Percentiles rank a stretch among this genome's conserved stretches.
phyloP scores from a whole-genome alignment of 92 coral and sea anemone species.

The Diadumene lineata region DNA sequence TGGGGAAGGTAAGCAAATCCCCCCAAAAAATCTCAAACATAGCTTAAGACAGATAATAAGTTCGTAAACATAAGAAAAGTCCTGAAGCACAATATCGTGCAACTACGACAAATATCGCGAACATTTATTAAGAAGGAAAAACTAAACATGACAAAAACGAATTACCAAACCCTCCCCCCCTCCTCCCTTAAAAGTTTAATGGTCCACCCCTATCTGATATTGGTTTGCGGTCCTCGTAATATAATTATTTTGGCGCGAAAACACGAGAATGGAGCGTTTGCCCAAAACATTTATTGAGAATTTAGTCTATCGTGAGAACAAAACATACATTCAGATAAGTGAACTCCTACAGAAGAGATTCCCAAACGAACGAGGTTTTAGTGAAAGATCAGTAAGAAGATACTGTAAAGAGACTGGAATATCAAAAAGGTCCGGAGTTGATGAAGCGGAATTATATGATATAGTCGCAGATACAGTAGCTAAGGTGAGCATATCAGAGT shows the following conservation, averaged over 20 bases:
- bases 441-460: slow-evolving; percentile 13
- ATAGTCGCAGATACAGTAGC: slow-evolving; percentile 16
- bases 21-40: too few relatives aligned
- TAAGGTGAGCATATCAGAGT: slow-evolving; percentile 28
- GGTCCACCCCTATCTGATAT: too few relatives aligned
- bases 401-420: slow-evolving; percentile 37
- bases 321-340: slow-evolving; percentile 36
- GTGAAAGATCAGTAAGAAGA: slow-evolving; percentile 50
- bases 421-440: slow-evolving; percentile 12
- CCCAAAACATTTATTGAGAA: slow-evolving; percentile 17
- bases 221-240: too few relatives aligned
- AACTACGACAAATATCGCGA: too few relatives aligned
- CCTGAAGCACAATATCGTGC: too few relatives aligned
- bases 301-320: slow-evolving; percentile 20
- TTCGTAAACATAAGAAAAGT: too few relatives aligned
- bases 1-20: too few relatives aligned
- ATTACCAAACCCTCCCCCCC: too few relatives aligned
- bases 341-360: slow-evolving; percentile 17
- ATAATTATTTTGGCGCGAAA: slow-evolving; percentile 9
- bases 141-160: too few relatives aligned
- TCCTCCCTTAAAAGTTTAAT: too few relatives aligned
- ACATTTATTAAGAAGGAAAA: too few relatives aligned
- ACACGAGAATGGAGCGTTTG: neutral
- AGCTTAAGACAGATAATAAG: too few relatives aligned
- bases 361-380: slow-evolving; percentile 36